phyloP scores from a whole-genome alignment of 1,140 invertebrate genomes.

The Aplysia californica region DNA sequence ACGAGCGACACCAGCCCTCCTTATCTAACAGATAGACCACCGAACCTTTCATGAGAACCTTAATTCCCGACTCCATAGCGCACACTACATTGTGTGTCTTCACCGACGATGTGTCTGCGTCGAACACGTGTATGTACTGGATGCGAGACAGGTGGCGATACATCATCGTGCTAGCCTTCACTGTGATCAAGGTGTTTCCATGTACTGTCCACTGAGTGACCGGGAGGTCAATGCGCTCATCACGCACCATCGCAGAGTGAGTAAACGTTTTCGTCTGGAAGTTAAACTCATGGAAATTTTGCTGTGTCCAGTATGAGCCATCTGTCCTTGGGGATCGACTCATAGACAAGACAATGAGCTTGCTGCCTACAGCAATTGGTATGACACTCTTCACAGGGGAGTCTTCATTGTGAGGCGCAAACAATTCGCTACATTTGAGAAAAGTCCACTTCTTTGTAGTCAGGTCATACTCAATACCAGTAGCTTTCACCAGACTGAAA shows the following conservation, averaged over 20 bases:
- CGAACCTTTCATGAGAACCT: not conserved
- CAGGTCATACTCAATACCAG: not conserved
- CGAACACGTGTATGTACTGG: constrained; percentile 15
- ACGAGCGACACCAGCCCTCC: not conserved
- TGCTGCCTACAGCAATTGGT: constrained; percentile 4
- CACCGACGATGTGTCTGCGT: not conserved
- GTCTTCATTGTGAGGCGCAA: not conserved
- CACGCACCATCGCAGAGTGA: not conserved
- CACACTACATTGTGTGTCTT: not conserved
- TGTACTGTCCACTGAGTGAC: constrained; percentile 22
- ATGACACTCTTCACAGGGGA: constrained; percentile 23
- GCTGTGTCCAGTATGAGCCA: not conserved
- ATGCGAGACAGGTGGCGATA: not conserved
- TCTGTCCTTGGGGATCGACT: not conserved
- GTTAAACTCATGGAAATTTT: constrained; percentile 9
- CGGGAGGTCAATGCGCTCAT: not conserved
- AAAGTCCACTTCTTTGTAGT: not conserved
- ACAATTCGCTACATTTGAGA: not conserved
- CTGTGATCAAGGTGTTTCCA: constrained; percentile 5
- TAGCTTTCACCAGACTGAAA: not conserved
- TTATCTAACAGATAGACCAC: not conserved
- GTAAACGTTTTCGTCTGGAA: not conserved
- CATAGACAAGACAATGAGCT: constrained; percentile 22
- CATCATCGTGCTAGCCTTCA: constrained; percentile 25
- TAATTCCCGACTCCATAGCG: constrained; percentile 19